A percentile compares a stretch with the other conserved stretches of the same genome.
Evolutionary conservation across 2,888 invertebrate genomes (phyloP).

Genomic region (Endomychus coccineus): DNA sequence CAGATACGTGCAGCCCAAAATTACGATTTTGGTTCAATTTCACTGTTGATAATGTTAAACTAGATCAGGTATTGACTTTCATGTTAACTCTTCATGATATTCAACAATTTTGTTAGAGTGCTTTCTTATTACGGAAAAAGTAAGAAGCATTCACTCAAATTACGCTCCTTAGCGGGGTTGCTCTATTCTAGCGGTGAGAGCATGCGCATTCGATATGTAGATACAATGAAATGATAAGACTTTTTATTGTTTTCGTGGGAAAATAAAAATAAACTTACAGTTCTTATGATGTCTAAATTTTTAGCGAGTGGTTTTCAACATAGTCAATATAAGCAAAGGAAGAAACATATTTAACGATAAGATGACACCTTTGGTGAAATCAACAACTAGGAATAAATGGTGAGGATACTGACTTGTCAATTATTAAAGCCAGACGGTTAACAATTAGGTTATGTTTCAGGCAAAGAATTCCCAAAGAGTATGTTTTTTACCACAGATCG

Average conservation of each 20-base stretch:
- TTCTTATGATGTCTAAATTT: constrained; percentile 32
- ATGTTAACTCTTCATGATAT: too few species aligned
- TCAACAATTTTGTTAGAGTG: too few species aligned
- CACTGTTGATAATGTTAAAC: constrained; percentile 89
- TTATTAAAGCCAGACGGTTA: background rate
- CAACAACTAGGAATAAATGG: constrained; percentile 87
- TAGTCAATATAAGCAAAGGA: constrained; percentile 92
- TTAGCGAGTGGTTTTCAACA: constrained; percentile 90
- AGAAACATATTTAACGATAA: constrained; percentile 81
- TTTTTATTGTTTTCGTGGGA: too few species aligned
- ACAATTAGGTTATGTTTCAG: too few species aligned
- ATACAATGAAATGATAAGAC: too few species aligned
- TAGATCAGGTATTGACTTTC: constrained; percentile 94
- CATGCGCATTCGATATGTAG: too few species aligned
- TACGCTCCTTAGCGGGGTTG: too few species aligned
- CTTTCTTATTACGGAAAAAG: too few species aligned
- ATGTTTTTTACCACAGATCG: constrained; percentile 90
- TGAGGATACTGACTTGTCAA: constrained; percentile 41
- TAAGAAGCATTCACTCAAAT: too few species aligned
- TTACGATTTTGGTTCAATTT: constrained; percentile 97
- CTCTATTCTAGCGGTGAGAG: too few species aligned
- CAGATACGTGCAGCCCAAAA: constrained; percentile 92
- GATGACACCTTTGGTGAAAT: constrained; percentile 91
- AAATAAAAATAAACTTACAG: too few species aligned
- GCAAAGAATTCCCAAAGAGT: constrained; percentile 70